Evolutionary conservation across 2,797 vertebrate genomes (phyloP), one percentile per base, ranked within the genome.

Genomic region (Cossypha dichroa): DNA sequence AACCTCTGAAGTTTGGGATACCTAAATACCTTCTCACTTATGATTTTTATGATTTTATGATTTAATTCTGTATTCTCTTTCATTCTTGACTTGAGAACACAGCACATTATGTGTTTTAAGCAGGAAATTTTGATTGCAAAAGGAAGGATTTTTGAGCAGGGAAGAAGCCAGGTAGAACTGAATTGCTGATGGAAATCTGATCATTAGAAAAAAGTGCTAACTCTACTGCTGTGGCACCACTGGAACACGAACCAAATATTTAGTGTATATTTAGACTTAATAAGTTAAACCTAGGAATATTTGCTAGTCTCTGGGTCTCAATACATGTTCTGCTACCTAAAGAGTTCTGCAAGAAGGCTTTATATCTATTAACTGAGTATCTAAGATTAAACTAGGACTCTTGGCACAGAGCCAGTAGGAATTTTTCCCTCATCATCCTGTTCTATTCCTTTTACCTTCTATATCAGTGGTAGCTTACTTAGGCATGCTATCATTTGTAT

Each of bases 141-240:
- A 1, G 17, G 2, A 45, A 45, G 20, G 3, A 22, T 45, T 45
- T 45, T 9, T 49, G 12, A 76, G 6, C 1, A 3, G 7, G 9
- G 7, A 34, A 13, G 9, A 84, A 84, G 25, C 2, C 15, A 22
- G 11, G 8, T 49, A 69, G 25, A 69, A 62, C 21, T 55, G 38
- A 82, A 70, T 20, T 67, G 25, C n/a, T 79, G 18, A 8, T 55
- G 43, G 36, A 49, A 41, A 33, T 46, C 34, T 31, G 14, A 54
- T 29, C 18, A 41, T 43, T 67, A 17, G 3, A 46, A 83, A 43
- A 28, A 10, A 40, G 3, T 26, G 5, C 7, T 78, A 23, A 21
- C 9, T 83, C 33, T 77, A 59, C 18, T 5, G 4, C 12, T 20
- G 14, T 45, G 28, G 14, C 11, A 55, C 7, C 12, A 7, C 20